Conservation (phyloP, 2,797 vertebrate species). For the Microchirus variegatus region DNA sequence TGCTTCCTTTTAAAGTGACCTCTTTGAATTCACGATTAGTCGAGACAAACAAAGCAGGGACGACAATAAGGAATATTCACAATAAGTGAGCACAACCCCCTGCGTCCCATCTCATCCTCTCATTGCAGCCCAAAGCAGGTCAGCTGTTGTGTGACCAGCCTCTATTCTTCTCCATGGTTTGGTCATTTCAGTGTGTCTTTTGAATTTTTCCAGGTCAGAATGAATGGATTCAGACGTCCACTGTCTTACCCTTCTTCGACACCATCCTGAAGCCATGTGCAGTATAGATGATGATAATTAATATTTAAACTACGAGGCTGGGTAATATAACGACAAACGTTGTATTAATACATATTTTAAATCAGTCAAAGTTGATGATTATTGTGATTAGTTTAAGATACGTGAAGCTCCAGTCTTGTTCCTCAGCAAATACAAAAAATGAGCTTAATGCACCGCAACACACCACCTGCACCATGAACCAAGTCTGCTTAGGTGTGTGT, state of each 20-base stretch:
- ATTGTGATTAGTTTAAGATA: too few relatives aligned
- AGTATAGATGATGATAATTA: background rate
- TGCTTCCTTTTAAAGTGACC: conserved; percentile 17
- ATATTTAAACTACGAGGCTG: background rate
- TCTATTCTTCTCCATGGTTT: conserved; percentile 38
- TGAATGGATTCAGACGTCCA: conserved; percentile 31
- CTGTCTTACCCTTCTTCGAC: conserved; percentile 7
- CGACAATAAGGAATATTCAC: conserved; percentile 40
- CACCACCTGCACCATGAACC: too few relatives aligned
- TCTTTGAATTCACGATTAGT: conserved; percentile 23
- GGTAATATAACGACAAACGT: too few relatives aligned
- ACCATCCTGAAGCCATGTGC: background rate
- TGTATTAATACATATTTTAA: too few relatives aligned
- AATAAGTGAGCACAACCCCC: conserved; percentile 51
- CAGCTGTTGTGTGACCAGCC: conserved; percentile 59
- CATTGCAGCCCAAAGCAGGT: conserved; percentile 57
- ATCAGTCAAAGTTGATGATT: too few relatives aligned
- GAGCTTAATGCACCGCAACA: too few relatives aligned
- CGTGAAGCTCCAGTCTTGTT: too few relatives aligned
- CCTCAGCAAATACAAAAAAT: too few relatives aligned
- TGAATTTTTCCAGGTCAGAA: conserved; percentile 71
- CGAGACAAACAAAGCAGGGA: conserved; percentile 36
- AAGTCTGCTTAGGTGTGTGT: too few relatives aligned
- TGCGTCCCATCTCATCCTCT: conserved; percentile 24
- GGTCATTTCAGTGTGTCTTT: conserved; percentile 58